Evolutionary conservation across 1,140 invertebrate species (phyloP), one percentile per base, ranked within the genome.

Genomic region (Drosophila trapezifrons): DNA sequence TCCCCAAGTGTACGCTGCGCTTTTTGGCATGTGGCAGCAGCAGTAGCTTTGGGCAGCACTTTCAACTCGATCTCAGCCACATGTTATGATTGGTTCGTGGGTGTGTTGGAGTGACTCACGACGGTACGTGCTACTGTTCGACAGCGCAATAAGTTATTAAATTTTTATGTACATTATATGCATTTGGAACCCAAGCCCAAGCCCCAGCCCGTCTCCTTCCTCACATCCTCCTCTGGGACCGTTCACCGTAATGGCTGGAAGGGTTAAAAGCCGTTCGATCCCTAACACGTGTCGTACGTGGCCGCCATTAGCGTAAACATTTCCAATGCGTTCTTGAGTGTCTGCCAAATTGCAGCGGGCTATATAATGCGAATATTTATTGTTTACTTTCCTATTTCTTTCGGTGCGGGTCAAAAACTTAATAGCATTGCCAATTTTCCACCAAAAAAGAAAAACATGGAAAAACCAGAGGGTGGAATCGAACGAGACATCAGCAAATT

Each of bases 91-190:
- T 87, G 84, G 65, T 65, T 55, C 64, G 77, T 80, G 81, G 66
- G 76, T 78, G 66, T 77, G 62, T 67, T 76, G 71, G 71, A 60
- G 63, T 87, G 84, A 83, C 62, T 86, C 83, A 89, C 76, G 73
- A 77, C 76, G 73, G 83, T 80, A 87, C 83, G 84, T 87, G 84
- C 84, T 87, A 87, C 84, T 89, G 84, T 89, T 57, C 67, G 52
- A 47, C 67, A 57, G 64, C 27, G 67, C 71, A 83, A 83, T 79
- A 79, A 76, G 67, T 87, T 87, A 87, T 87, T 87, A 87, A 64
- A 89, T 73, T 89, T 87, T 87, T 74, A 79, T 80, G 52, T 56
- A 51, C 64, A 32, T 71, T 77, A 78, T 76, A 71, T 67, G 82
- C 22, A 29, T 72, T 76, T 63, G 51, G 47, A 32, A 32, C 45